Evolutionary conservation across 2,113 vertebrate species (phyloP).

Genomic region (Acanthochromis polyacanthus): DNA sequence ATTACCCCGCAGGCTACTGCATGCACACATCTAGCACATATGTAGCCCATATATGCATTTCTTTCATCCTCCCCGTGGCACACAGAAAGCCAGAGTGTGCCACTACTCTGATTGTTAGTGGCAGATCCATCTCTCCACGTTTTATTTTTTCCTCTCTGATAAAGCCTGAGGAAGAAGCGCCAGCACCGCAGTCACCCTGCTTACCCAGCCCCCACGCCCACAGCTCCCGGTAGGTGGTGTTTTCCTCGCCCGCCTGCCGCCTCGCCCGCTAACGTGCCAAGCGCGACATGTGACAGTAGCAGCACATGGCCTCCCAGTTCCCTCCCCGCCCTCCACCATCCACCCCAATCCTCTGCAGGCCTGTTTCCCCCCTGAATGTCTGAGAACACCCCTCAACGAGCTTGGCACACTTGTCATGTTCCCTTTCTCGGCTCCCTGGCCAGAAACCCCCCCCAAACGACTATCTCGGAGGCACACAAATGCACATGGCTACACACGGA

Average conservation of each 20-base stretch:
- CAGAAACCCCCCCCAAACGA: constrained; percentile 45
- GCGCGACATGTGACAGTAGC: constrained; percentile 80
- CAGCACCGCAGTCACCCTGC: constrained; percentile 45
- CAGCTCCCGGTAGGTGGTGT: constrained; percentile 79
- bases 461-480: constrained; percentile 37
- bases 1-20: neutral
- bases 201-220: constrained; percentile 60
- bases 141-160: constrained; percentile 69
- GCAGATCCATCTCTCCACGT: constrained; percentile 72
- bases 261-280: constrained; percentile 66
- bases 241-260: constrained; percentile 71
- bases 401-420: constrained; percentile 64
- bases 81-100: constrained; percentile 25
- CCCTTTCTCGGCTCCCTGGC: constrained; percentile 44
- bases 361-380: constrained; percentile 25
- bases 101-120: constrained; percentile 71
- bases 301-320: constrained; percentile 72
- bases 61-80: constrained; percentile 3
- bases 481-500: neutral
- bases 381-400: constrained; percentile 65
- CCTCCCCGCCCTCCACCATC: neutral
- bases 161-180: constrained; percentile 71
- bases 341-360: constrained; percentile 32
- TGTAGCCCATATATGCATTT: neutral
- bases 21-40: neutral